phyloP scores from a whole-genome alignment of 2,113 vertebrate species.

The Suncus etruscus region DNA sequence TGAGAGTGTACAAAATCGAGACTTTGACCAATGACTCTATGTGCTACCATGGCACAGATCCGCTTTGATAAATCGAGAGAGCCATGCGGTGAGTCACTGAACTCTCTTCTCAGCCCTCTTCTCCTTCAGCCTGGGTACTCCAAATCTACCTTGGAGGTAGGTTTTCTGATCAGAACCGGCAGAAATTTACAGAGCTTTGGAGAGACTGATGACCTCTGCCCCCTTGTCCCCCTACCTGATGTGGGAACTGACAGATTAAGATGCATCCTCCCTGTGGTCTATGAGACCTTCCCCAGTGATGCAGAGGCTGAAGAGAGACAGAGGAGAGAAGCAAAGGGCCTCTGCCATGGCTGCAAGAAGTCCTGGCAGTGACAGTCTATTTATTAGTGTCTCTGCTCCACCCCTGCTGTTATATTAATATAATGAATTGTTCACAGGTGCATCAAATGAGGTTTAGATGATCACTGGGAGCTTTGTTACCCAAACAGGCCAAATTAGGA shows the following conservation, averaged over 20 bases:
- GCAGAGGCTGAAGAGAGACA: neutral
- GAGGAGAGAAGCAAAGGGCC: constrained; percentile 45
- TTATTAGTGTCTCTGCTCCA: constrained; percentile 87
- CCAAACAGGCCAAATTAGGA: constrained; percentile 90
- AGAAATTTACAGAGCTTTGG: constrained; percentile 22
- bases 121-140: constrained; percentile 78
- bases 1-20: constrained; percentile 71
- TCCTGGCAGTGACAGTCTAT: constrained; percentile 85
- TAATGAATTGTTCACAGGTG: constrained; percentile 96
- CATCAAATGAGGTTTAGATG: constrained; percentile 92
- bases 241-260: constrained; percentile 70
- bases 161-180: constrained; percentile 76
- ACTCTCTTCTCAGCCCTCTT: constrained; percentile 76
- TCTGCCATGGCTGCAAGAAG: constrained; percentile 74
- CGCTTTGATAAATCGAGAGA: constrained; percentile 81
- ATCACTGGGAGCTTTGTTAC: constrained; percentile 89
- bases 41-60: constrained; percentile 76
- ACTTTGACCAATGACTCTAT: constrained; percentile 82
- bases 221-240: constrained; percentile 68
- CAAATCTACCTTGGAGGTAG: constrained; percentile 78
- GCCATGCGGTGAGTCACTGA: constrained; percentile 78
- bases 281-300: constrained; percentile 45
- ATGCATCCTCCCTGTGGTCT: constrained; percentile 7
- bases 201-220: constrained; percentile 72
- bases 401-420: constrained; percentile 92